Evolutionary conservation across 2,888 invertebrate genomes (phyloP), one percentile per base, ranked within the genome.

Genomic region (Exocentrus adspersus): DNA sequence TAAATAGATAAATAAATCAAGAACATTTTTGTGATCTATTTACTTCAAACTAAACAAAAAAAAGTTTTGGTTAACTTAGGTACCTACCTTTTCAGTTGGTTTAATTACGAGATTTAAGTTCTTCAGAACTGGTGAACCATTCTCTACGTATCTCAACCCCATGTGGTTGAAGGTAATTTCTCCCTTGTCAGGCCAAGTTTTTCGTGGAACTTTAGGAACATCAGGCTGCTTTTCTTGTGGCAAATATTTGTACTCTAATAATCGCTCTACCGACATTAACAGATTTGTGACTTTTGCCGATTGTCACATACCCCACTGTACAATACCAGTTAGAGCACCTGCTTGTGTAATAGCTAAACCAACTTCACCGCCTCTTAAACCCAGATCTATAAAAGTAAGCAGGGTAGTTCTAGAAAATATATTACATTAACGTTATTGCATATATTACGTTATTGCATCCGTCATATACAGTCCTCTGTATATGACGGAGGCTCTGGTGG

Each of bases 221-320:
- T 79, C 78, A 1, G 88, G 84, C 74, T 88, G 86, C 4, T 82
- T 77, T 72, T 91, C 90, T 0, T 85, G 84, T 1, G 87, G 83
- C 14, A 95, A 84, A 16, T 86, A 83, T 1, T 90, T 89, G 80
- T 93, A 95, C 77, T 94, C 92, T 30, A 92, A 61, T 4, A 76
- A 68, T 69, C 96, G 85, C 83, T 96, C 95, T 0, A 95, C 95
- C 2, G 91, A 89, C 78, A 90, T 91, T 78, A 92, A 86, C 74
- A 90, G 90, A 64, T 91, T 92, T 6, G 90, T 85, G 59, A 91
- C 88, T 83, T 95, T 94, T 0, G 94, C 93, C 66, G 92, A 87
- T 84, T 94, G 94, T 32, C 94, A 84, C 79, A 94, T 91, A 0
- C 92, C 93, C 89, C 93, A 95, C 75, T 88, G 87, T 1, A 88